Percentiles rank a stretch among this genome's conserved stretches.
Conservation (phyloP, 2,797 vertebrate genomes). For the Tapirus indicus region DNA sequence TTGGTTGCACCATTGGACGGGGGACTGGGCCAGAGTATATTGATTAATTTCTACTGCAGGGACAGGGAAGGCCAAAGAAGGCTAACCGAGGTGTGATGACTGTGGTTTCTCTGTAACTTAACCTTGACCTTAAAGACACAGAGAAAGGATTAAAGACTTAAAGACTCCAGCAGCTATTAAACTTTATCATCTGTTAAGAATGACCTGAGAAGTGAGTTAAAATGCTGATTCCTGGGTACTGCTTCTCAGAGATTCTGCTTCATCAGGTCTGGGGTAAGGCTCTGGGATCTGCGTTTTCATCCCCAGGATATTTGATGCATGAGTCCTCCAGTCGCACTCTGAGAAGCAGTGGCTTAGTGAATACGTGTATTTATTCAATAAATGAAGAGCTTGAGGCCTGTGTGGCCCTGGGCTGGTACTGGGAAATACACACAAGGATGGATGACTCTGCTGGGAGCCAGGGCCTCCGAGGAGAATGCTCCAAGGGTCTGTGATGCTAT, state of each 20-base stretch:
- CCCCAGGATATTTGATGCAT: neutral
- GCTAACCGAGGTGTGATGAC: neutral
- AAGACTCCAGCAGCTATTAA: neutral
- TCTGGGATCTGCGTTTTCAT: neutral
- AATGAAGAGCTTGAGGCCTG: accelerated
- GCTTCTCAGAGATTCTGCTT: neutral
- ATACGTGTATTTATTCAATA: neutral
- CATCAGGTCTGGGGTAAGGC: neutral
- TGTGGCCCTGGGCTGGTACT: neutral
- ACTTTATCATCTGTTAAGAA: neutral
- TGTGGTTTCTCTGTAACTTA: neutral
- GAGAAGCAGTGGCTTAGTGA: neutral
- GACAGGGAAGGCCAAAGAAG: neutral
- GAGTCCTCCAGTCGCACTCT: neutral
- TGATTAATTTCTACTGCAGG: neutral
- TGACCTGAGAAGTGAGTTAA: neutral
- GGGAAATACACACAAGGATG: neutral
- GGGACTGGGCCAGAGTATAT: neutral
- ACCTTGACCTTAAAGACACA: neutral
- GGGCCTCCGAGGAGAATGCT: neutral
- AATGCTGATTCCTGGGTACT: neutral
- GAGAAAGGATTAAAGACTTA: neutral
- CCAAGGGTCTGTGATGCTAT: accelerated
- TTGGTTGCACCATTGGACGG: neutral
- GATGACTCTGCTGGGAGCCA: neutral